Conservation (phyloP, 2,113 vertebrate species). For the Syrrhaptes paradoxus region DNA sequence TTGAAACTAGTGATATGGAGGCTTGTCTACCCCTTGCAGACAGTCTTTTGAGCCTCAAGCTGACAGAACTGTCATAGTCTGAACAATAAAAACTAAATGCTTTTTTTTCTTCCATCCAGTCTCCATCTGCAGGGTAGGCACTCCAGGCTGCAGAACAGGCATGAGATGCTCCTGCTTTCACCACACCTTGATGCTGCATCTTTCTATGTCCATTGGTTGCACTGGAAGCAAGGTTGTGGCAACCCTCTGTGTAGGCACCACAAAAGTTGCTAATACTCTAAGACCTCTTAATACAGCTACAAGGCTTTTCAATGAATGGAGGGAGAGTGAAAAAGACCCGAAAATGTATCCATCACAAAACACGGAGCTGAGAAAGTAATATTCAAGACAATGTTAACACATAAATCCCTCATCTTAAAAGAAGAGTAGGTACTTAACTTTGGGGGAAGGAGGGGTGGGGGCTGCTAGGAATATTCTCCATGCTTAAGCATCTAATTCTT, state of each 20-base stretch:
- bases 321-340: neutral
- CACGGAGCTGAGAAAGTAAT: neutral
- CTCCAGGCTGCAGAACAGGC: neutral
- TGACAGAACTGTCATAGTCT: neutral
- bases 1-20: neutral
- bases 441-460: accelerated
- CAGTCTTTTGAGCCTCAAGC: neutral
- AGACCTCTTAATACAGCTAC: neutral
- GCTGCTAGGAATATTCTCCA: neutral
- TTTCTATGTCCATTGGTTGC: neutral
- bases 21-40: neutral
- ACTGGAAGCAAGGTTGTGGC: neutral
- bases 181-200: neutral
- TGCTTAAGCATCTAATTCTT: neutral
- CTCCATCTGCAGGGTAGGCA: neutral
- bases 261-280: neutral
- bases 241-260: neutral
- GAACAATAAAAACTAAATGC: neutral
- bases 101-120: neutral
- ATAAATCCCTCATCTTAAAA: neutral
- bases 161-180: neutral
- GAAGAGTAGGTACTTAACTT: neutral
- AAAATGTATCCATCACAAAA: neutral
- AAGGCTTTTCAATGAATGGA: neutral
- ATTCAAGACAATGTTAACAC: neutral